phyloP scores from a whole-genome alignment of 2,888 invertebrate species.

The Esperia sulphurella region DNA sequence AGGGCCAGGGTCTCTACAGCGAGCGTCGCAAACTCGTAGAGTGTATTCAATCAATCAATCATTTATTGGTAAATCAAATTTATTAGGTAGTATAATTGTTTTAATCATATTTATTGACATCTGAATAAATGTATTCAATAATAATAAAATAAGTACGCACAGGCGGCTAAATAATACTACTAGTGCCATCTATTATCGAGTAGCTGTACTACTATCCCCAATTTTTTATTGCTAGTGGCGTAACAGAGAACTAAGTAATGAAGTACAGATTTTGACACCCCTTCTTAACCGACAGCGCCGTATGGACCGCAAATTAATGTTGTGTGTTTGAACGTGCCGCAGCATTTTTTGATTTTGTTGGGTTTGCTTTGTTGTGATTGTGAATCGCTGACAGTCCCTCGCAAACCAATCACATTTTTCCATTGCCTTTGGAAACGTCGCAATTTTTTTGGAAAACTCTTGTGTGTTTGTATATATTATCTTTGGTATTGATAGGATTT shows the following conservation, averaged over 20 bases:
- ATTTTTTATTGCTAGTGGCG: background rate
- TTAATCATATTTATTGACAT: background rate
- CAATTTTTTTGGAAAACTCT: too few species aligned
- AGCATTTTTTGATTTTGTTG: background rate
- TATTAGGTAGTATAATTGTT: too few species aligned
- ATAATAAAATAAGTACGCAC: background rate
- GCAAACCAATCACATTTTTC: too few species aligned
- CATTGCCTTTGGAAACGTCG: too few species aligned
- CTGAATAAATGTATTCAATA: background rate
- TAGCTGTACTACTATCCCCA: conserved; percentile 4
- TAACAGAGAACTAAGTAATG: background rate
- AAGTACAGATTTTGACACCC: background rate
- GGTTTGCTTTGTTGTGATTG: conserved; percentile 1
- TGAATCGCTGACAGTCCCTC: background rate
- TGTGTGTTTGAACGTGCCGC: background rate
- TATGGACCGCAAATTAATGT: background rate
- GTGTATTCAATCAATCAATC: too few species aligned
- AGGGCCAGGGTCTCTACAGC: too few species aligned
- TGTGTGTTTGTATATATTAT: too few species aligned
- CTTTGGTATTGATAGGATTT: too few species aligned
- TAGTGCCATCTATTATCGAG: conserved; percentile 18
- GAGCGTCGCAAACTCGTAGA: too few species aligned
- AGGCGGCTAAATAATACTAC: too few species aligned
- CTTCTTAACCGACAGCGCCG: background rate
- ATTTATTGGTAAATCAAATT: too few species aligned